Base-by-base conservation (phyloP, 2,113 vertebrate genomes). In the Acanthochromis polyacanthus region DNA sequence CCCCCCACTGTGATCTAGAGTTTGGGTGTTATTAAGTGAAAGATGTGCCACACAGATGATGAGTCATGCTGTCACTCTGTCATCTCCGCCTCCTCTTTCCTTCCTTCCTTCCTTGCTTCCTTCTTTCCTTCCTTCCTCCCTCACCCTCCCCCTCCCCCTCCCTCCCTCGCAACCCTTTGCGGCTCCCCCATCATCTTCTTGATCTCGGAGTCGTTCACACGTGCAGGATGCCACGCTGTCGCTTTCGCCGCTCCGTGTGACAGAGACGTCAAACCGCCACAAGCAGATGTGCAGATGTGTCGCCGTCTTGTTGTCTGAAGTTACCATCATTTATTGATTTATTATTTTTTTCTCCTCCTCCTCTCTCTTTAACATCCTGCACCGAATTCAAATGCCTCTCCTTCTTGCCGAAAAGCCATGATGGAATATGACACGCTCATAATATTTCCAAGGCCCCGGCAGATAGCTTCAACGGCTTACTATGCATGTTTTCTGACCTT, bases 401-500 rank as follows among this genome's bases (percentile, higher is more conserved):
- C 5, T 69, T 78, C 11, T 5, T 69, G 78, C 55, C 53, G 58
- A 75, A 19, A 57, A 63, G 72, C 72, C 9, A 4, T 57, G 80
- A 73, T 74, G 75, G 76, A 84, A 86, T 77, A 61, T 74, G 86
- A 89, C 87, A 76, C 11, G 53, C 86, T 73, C 71, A 36, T 90
- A 80, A 83, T 75, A 74, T 88, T 83, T 64, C 52, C 76, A 12
- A 51, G 43, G 58, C 78, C 70, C 70, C 20, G 64, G 81, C 80
- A 69, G 82, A 86, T 83, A 75, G 80, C 87, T 75, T 40, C 58
- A 75, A 50, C 65, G 43, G 71, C 84, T 87, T 56, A 75, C 75
- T 53, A 15, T 57, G 77, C 88, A 52, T 85, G 88, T 90, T 89
- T 83, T 50, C 71, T 93, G 88, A 92, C 91, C 89, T 87, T 78